Conservation (phyloP, 2,797 vertebrate genomes). For the Cynodonichthys magdalenae region DNA sequence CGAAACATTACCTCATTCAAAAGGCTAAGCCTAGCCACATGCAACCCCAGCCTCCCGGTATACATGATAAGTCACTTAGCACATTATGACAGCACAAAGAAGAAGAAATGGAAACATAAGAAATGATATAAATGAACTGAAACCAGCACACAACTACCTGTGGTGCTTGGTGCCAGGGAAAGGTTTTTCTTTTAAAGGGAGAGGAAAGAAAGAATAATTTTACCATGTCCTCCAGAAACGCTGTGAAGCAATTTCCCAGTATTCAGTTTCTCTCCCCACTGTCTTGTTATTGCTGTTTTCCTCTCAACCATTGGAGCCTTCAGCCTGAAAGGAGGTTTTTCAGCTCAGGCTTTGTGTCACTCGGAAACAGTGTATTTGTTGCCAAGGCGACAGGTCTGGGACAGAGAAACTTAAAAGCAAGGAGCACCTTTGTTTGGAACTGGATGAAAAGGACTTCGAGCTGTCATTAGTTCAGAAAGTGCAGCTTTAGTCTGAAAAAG, state of each 20-base stretch:
- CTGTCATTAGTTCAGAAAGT: conserved; percentile 45
- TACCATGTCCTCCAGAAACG: conserved; percentile 73
- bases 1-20: conserved; percentile 74
- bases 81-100: conserved; percentile 48
- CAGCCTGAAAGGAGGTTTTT: conserved; percentile 71
- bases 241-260: conserved; percentile 73
- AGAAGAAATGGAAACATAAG: conserved; percentile 47
- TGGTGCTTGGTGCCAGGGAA: conserved; percentile 63
- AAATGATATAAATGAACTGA: conserved; percentile 62
- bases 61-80: conserved; percentile 76
- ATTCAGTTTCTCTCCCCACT: conserved; percentile 74
- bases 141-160: conserved; percentile 59
- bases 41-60: conserved; percentile 49
- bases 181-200: conserved; percentile 69
- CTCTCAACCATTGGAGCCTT: conserved; percentile 64
- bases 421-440: conserved; percentile 64
- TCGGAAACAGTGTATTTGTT: conserved; percentile 77
- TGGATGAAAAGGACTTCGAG: conserved; percentile 47
- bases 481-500: conserved; percentile 31
- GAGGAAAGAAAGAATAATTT: conserved; percentile 75
- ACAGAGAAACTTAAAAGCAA: conserved; percentile 64
- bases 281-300: conserved; percentile 77
- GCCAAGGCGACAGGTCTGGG: conserved; percentile 72
- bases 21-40: conserved; percentile 65
- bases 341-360: conserved; percentile 71